phyloP scores from a whole-genome alignment of 1,140 invertebrate species.

The Palaemon carinicauda region DNA sequence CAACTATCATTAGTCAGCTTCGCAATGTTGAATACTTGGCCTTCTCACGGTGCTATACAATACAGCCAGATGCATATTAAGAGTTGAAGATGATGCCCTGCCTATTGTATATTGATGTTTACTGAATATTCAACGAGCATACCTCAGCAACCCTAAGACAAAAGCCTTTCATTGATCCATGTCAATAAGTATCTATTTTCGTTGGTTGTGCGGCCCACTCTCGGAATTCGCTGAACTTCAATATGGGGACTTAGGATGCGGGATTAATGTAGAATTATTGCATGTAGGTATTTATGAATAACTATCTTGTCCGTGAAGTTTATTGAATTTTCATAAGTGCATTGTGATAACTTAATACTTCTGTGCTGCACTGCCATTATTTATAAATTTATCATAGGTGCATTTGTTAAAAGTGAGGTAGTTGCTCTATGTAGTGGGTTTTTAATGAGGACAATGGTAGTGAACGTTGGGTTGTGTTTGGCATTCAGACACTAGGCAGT shows the following conservation, averaged over 20 bases:
- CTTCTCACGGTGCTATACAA: slow-evolving; percentile 83
- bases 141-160: slow-evolving; percentile 70
- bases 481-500: no score
- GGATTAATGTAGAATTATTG: slow-evolving; percentile 68
- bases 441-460: no score
- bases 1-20: slow-evolving; percentile 71
- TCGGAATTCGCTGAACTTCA: slow-evolving; percentile 82
- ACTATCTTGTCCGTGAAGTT: no score
- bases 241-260: slow-evolving; percentile 87
- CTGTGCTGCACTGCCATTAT: no score
- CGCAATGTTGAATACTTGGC: slow-evolving; percentile 80
- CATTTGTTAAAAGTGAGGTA: no score
- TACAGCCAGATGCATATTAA: slow-evolving; percentile 71
- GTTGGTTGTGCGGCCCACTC: slow-evolving; percentile 85
- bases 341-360: no score
- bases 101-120: slow-evolving; percentile 78
- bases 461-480: no score
- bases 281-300: no score
- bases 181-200: slow-evolving; percentile 79
- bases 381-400: no score
- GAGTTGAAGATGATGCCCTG: slow-evolving; percentile 68
- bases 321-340: no score
- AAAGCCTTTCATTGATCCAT: slow-evolving; percentile 69
- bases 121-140: slow-evolving; percentile 75
- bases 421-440: no score